Base-by-base conservation (phyloP, 2,888 invertebrate species). In the Cactoblastis cactorum region DNA sequence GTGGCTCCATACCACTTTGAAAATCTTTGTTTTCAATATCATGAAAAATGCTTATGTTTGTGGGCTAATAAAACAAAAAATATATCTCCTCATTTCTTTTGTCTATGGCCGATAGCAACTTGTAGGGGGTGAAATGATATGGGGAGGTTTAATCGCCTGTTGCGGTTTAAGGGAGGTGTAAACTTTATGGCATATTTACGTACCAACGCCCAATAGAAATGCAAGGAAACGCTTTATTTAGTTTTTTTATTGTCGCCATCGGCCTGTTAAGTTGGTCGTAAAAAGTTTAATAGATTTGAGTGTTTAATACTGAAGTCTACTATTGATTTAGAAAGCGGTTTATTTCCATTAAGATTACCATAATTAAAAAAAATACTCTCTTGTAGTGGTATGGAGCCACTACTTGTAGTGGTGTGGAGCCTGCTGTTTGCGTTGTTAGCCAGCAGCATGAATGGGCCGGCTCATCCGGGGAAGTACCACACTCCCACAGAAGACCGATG, bases 61-160 rank as follows among this genome's bases (percentile, higher is more conserved):
- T n/a, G n/a, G n/a, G n/a, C n/a, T n/a, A n/a, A n/a, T n/a, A n/a
- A n/a, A n/a, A n/a, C 11, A 24, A 0, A 8, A 15, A 9, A 6
- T 14, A 43, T 28, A 43, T 43, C 28, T 28, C 28, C 15, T 8
- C 5, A 12, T 15, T 43, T 43, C 43, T 15, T 1, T 28, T 4
- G 9, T 43, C 32, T 22, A 24, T 12, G 49, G 50, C 53, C 58
- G 50, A 53, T 57, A 45, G 54, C 51, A 41, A 56, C 61, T 64
- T 64, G 35, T 55, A 45, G 50, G 52, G 50, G 51, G 55, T 49
- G 48, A 57, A 52, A 35, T 41, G 53, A 56, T 54, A 56, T 35
- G 50, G 52, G 54, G 53, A 28, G 43, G 33, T 28, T 49, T 56
- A 50, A 50, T 37, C 52, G 51, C 52, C 51, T 53, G 48, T 52